A percentile compares a stretch with the other conserved stretches of the same genome.
Evolutionary conservation across 2,797 vertebrate species (phyloP).

Genomic region (Girardinus metallicus): DNA sequence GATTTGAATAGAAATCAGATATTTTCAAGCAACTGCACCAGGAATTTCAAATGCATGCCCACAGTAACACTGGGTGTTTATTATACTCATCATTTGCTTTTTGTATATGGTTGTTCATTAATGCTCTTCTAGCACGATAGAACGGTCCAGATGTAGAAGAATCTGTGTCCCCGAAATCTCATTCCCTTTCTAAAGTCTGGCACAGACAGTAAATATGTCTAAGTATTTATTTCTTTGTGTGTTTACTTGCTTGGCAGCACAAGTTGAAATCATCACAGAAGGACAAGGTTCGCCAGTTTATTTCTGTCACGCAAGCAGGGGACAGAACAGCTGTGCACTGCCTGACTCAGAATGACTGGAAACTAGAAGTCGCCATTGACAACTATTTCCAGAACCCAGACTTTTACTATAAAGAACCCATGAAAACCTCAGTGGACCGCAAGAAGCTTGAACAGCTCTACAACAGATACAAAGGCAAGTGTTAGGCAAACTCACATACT

Average conservation of each 20-base stretch:
- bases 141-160: not conserved
- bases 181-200: not conserved
- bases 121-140: not conserved
- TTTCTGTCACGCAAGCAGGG: constrained; percentile 93
- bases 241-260: constrained; percentile 79
- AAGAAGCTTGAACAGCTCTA: constrained; percentile 95
- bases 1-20: not conserved
- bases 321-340: constrained; percentile 93
- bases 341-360: constrained; percentile 95
- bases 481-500: not conserved
- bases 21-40: not conserved
- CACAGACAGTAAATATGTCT: not conserved
- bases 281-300: constrained; percentile 95
- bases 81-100: not conserved
- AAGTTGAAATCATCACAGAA: constrained; percentile 95
- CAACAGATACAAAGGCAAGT: constrained; percentile 92
- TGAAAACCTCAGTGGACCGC: constrained; percentile 91
- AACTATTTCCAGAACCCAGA: constrained; percentile 94
- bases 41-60: not conserved
- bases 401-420: constrained; percentile 91
- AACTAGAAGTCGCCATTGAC: constrained; percentile 93
- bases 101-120: not conserved
- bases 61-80: not conserved
- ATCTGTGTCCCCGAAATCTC: not conserved
- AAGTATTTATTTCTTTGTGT: constrained; percentile 19